Conservation (phyloP, 1,140 invertebrate species). For the Drosophila bipectinata region DNA sequence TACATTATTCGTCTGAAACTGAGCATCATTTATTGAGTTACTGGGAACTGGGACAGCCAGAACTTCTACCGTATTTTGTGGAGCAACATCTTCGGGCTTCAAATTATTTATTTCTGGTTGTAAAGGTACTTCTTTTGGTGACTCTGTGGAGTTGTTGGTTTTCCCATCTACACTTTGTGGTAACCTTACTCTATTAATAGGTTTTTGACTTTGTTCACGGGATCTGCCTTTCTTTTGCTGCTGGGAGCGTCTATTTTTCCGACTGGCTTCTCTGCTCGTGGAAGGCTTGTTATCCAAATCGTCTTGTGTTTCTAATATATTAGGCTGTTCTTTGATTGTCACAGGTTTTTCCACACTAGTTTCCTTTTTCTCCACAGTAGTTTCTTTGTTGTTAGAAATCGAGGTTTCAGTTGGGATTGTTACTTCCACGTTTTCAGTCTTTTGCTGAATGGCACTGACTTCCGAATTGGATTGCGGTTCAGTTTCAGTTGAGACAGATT, state of each 20-base stretch:
- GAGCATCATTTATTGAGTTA: neutral
- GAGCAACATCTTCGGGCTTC: neutral
- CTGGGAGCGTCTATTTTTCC: conserved; percentile 47
- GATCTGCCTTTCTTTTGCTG: conserved; percentile 34
- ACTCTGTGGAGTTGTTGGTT: neutral
- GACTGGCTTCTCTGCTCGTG: conserved; percentile 46
- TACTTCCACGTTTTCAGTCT: conserved; percentile 9
- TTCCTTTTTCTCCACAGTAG: neutral
- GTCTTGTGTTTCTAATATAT: neutral
- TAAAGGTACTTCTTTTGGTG: neutral
- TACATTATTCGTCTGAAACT: neutral
- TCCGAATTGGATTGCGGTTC: neutral
- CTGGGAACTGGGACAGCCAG: neutral
- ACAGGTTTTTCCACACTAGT: neutral
- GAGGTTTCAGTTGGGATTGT: neutral
- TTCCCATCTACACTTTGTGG: conserved; percentile 1
- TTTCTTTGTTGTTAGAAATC: neutral
- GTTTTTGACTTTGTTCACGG: conserved; percentile 60
- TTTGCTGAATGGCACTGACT: neutral
- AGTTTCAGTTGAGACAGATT: neutral
- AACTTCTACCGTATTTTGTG: neutral
- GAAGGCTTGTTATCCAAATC: conserved; percentile 48
- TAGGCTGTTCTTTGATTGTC: neutral
- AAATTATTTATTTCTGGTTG: neutral
- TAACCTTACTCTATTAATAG: conserved; percentile 28